These are phyloP conservation scores for Theodoxus fluviatilis DNA, from an alignment of 2,888 invertebrate species.

Conservation along the genomic window DNA sequence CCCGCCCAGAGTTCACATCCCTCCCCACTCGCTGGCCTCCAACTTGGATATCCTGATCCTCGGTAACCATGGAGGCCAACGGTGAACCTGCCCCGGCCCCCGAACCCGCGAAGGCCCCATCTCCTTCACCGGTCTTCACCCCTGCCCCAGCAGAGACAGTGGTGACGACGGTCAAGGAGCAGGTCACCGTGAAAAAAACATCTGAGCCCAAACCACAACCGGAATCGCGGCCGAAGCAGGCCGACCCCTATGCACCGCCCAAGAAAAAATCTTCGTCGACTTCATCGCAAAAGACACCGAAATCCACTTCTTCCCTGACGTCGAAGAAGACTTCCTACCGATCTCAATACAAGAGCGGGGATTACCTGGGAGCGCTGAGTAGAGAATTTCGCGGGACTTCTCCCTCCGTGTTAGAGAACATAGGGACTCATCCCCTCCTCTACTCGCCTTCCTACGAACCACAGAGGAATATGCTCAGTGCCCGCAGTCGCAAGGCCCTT, in stretches of 20 bases:
- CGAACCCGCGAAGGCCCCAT: constrained; percentile 23
- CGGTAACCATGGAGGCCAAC: constrained; percentile 32
- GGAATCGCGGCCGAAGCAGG: constrained; percentile 18
- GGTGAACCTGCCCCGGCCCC: constrained; percentile 24
- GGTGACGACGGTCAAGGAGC: constrained; percentile 36
- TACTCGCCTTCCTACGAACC: constrained; percentile 34
- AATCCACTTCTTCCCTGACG: constrained; percentile 20
- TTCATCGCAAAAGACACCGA: constrained; percentile 21
- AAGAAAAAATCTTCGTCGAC: too few species aligned
- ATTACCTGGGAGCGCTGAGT: constrained; percentile 35
- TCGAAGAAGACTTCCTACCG: constrained; percentile 19
- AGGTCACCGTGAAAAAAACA: constrained; percentile 29
- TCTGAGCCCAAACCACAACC: constrained; percentile 29
- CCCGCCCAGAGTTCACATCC: too few species aligned
- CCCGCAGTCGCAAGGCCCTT: constrained; percentile 53
- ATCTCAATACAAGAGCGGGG: constrained; percentile 31
- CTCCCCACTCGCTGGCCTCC: too few species aligned
- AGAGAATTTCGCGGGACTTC: constrained; percentile 53
- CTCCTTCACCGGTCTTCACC: constrained; percentile 26
- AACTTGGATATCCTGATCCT: too few species aligned
- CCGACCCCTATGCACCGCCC: too few species aligned
- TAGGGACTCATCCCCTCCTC: constrained; percentile 46
- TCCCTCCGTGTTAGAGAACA: constrained; percentile 54
- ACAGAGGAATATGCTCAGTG: constrained; percentile 41
- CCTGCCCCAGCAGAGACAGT: constrained; percentile 36